Evolutionary conservation across 2,888 invertebrate genomes (phyloP).

Genomic region (Coelopa pilipes): DNA sequence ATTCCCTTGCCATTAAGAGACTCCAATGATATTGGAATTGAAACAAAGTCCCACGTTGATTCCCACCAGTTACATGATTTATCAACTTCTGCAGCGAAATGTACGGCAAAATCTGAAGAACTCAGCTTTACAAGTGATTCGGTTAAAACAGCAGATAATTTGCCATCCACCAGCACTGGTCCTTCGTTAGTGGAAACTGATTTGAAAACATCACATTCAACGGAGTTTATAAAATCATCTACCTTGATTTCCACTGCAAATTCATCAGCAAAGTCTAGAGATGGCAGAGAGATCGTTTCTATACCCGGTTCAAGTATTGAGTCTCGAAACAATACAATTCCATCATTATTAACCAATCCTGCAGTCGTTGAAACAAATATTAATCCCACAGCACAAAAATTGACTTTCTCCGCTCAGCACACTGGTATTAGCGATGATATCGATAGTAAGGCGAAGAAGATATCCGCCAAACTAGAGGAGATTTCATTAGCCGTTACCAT

Average conservation of each 20-base stretch:
- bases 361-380: not conserved
- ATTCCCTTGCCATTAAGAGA: slow-evolving; percentile 11
- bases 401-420: slow-evolving; percentile 35
- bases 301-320: not conserved
- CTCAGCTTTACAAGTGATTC: not conserved
- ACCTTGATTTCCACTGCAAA: not conserved
- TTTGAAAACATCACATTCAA: not conserved
- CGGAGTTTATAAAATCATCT: not conserved
- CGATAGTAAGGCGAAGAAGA: slow-evolving; percentile 41
- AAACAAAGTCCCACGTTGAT: too few relatives aligned
- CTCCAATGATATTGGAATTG: not conserved
- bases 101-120: not conserved
- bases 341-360: not conserved
- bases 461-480: slow-evolving; percentile 45
- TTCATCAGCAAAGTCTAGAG: not conserved
- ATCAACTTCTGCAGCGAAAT: not conserved
- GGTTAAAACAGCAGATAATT: not conserved
- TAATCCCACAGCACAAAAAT: slow-evolving; percentile 27
- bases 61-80: too few relatives aligned
- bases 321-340: not conserved
- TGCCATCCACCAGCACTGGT: not conserved
- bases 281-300: not conserved
- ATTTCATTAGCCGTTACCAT: slow-evolving; percentile 42
- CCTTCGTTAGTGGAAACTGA: not conserved
- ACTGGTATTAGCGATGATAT: slow-evolving; percentile 10